Evolutionary conservation across 2,797 vertebrate species (phyloP), one percentile per base, ranked within the genome.

Genomic region (Nyctalus aviator): DNA sequence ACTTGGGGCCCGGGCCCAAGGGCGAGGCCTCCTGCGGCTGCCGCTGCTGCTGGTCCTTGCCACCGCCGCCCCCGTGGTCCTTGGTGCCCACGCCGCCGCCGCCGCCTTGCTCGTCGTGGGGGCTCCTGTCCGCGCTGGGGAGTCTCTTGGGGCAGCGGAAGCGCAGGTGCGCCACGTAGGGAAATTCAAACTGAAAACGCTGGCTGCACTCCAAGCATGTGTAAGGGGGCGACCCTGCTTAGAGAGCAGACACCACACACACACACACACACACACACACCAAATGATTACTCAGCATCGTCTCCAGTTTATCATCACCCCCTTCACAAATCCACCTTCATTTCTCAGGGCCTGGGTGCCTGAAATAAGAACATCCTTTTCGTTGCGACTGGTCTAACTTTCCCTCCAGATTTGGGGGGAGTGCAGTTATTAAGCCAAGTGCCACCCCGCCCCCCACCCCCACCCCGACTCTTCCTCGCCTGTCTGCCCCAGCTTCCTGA

Each of bases 121-220:
- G 76, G 64, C 94, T 84, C 68, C 96, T 66, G 1, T 98, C 98
- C 15, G 98, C 96, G 92, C 98, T 98, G 94, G 98, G 99, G 64
- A 99, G 98, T 97, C 99, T 98, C 97, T 99, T 99, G 97, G 99
- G 99, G 97, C 99, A 99, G 86, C 99, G 99, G 98, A 99, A 99
- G 46, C 99, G 98, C 72, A 99, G 98, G 86, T 99, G 99, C 59
- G 99, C 99, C 97, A 99, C 97, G 79, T 99, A 99, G 0, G 99
- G 99, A 91, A 99, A 99, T 98, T 99, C 99, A 73, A 99, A 99
- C 98, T 99, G 99, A 98, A 99, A 99, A 53, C 99, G 98, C 94
- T 99, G 99, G 98, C 98, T 99, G 98, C 99, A 99, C 96, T 99
- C 99, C 20, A 99, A 98, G 97, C 99, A 99, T 7, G 98, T 97